Percentiles rank a stretch among this genome's conserved stretches.
Conservation (phyloP, 2,888 invertebrate species). For the Netelia virgata region DNA sequence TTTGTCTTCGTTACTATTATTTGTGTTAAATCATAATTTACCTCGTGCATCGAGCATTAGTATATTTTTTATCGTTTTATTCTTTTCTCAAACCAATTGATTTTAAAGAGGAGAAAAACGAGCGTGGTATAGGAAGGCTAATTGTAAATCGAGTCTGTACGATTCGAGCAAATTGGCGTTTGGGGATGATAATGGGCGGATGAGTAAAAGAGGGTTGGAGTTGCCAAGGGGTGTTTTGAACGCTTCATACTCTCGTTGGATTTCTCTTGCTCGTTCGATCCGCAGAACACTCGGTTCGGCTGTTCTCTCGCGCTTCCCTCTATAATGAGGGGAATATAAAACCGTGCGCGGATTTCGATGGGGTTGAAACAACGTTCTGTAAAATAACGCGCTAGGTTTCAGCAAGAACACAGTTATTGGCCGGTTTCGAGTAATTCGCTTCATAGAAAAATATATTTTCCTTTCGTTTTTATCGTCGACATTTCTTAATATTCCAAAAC, state of each 20-base stretch:
- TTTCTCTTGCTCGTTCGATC: slow-evolving; percentile 49
- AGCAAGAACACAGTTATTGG: background rate
- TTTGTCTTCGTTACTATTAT: too few species aligned
- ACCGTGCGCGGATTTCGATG: slow-evolving; percentile 35
- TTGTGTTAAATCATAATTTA: slow-evolving; percentile 27
- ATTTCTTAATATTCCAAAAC: too few species aligned
- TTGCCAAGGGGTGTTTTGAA: slow-evolving; percentile 24
- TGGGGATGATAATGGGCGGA: slow-evolving; percentile 22
- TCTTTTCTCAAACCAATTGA: slow-evolving; percentile 38
- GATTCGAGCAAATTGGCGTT: slow-evolving; percentile 53
- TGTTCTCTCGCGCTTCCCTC: slow-evolving; percentile 49
- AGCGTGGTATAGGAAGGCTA: slow-evolving; percentile 30
- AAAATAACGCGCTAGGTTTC: background rate
- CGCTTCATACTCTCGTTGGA: slow-evolving; percentile 32
- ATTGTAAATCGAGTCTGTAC: slow-evolving; percentile 62
- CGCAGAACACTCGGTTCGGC: slow-evolving; percentile 25
- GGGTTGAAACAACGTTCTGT: slow-evolving; percentile 13
- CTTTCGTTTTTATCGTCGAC: too few species aligned
- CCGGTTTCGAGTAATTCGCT: background rate
- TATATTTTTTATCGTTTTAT: slow-evolving; percentile 63
- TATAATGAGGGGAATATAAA: slow-evolving; percentile 47
- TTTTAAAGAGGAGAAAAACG: background rate
- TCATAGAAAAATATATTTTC: too few species aligned
- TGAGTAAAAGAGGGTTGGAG: slow-evolving; percentile 25
- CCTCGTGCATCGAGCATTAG: slow-evolving; percentile 35